Percentiles rank a stretch among this genome's conserved stretches.
Evolutionary conservation across 2,888 invertebrate species (phyloP).

Genomic region (Iselma pallidipennis): DNA sequence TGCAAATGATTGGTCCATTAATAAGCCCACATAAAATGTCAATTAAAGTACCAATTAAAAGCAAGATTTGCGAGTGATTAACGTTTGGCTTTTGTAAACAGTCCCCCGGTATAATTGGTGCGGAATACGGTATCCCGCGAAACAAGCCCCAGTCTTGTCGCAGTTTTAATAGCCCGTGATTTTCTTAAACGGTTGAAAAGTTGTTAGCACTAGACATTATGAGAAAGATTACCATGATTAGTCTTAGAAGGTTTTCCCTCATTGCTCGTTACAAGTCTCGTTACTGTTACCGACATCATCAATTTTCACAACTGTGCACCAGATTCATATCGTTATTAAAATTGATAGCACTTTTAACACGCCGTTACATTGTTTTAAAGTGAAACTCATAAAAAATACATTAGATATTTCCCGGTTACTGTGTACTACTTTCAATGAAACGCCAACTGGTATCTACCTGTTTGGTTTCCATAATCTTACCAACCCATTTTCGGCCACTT

Average conservation of each 20-base stretch:
- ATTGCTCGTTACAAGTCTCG: slow-evolving; percentile 52
- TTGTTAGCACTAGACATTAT: slow-evolving; percentile 56
- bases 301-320: slow-evolving; percentile 51
- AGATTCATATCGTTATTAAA: slow-evolving; percentile 53
- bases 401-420: slow-evolving; percentile 2
- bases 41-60: slow-evolving; percentile 55
- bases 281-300: slow-evolving; percentile 54
- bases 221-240: slow-evolving; percentile 55
- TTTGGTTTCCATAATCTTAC: neutral
- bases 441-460: neutral
- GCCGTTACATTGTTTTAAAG: slow-evolving; percentile 45
- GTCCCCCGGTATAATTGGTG: slow-evolving; percentile 46
- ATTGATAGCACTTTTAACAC: slow-evolving; percentile 49
- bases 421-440: neutral
- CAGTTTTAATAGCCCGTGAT: slow-evolving; percentile 55
- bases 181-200: slow-evolving; percentile 58
- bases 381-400: slow-evolving; percentile 23
- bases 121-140: slow-evolving; percentile 43
- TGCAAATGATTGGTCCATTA: slow-evolving; percentile 37
- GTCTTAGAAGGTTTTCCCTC: slow-evolving; percentile 55
- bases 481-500: too few species aligned
- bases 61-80: slow-evolving; percentile 52
- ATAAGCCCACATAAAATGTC: slow-evolving; percentile 49
- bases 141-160: slow-evolving; percentile 50
- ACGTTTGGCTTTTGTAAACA: slow-evolving; percentile 52